Conservation (phyloP, 30 jellyfish, hydroid and myxozoan species). For the Pseudorhiza aurosa region DNA sequence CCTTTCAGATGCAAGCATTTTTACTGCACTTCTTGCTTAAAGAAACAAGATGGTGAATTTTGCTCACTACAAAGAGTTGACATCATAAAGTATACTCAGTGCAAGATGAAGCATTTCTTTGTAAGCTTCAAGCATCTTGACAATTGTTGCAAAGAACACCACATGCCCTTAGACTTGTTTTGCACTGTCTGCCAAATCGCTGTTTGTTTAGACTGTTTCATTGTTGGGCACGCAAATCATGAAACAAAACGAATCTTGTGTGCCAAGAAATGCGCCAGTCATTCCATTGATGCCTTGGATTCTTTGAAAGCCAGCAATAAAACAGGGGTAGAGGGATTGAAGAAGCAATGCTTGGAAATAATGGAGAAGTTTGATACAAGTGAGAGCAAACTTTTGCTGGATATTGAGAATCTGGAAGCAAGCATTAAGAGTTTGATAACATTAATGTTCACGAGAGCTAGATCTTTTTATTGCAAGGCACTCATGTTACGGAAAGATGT, state of each 20-base stretch:
- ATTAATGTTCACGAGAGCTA: background rate
- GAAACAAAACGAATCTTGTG: background rate
- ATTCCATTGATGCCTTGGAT: background rate
- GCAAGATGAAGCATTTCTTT: background rate
- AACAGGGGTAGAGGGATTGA: background rate
- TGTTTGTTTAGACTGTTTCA: background rate
- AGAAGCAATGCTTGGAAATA: background rate
- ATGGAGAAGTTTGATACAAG: too few relatives aligned
- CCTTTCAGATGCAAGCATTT: background rate
- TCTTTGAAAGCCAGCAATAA: background rate
- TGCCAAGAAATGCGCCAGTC: background rate
- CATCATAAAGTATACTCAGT: background rate
- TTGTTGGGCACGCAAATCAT: background rate
- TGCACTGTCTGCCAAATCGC: background rate
- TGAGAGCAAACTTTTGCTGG: background rate
- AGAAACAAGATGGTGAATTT: background rate
- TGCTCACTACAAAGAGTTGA: background rate
- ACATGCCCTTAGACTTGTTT: background rate
- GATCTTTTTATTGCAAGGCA: background rate
- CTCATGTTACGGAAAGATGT: background rate
- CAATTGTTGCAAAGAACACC: background rate
- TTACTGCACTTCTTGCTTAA: background rate
- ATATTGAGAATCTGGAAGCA: background rate
- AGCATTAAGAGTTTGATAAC: background rate
- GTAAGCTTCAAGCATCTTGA: background rate